Evolutionary conservation across 2,113 vertebrate species (phyloP), one percentile per base, ranked within the genome.

Genomic region (Nannobrachium achirus): DNA sequence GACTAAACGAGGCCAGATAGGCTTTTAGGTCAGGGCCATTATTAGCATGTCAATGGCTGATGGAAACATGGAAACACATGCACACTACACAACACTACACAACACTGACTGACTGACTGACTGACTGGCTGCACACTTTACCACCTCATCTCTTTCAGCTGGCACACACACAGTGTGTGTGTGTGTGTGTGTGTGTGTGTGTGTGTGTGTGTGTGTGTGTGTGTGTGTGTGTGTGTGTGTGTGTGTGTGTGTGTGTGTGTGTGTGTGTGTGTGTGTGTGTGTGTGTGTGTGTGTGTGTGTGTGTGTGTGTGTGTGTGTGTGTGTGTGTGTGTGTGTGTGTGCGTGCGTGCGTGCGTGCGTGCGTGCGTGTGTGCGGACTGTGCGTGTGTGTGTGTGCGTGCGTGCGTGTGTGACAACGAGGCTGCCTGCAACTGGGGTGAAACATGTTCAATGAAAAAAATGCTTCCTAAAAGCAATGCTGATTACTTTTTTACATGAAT

Each of bases 31-130:
- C 69, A 79, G 45, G 49, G 6, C 1, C 44, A 39, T 38, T 67
- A 83, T 86, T 88, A 81, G 66, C 82, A 78, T 82, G 60, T 87
- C 75, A 83, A 80, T 86, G 69, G 67, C 52, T 49, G 9, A n/a
- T 33, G 16, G 50, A 52, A 52, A 18, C 9, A 52, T 18, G 9
- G 9, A 9, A 13, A 39, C 1, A 2, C n/a, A 9, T 18, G 33
- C 40, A 71, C 73, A 42, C n/a, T n/a, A n/a, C n/a, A n/a, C n/a
- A n/a, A n/a, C n/a, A n/a, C n/a, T n/a, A n/a, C n/a, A n/a, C n/a
- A n/a, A n/a, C n/a, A 14, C 9, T 45, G 44, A 45, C 13, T 14
- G 44, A 45, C 44, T n/a, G n/a, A n/a, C n/a, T n/a, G n/a, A 14
- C 9, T 45, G 44, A 45, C 13, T 14, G 44, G 8, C 44, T 19